A percentile compares a stretch with the other conserved stretches of the same genome.
These are phyloP conservation scores for Rhombomys opimus DNA, from an alignment of 2,113 vertebrate genomes.

Conservation along the genomic window DNA sequence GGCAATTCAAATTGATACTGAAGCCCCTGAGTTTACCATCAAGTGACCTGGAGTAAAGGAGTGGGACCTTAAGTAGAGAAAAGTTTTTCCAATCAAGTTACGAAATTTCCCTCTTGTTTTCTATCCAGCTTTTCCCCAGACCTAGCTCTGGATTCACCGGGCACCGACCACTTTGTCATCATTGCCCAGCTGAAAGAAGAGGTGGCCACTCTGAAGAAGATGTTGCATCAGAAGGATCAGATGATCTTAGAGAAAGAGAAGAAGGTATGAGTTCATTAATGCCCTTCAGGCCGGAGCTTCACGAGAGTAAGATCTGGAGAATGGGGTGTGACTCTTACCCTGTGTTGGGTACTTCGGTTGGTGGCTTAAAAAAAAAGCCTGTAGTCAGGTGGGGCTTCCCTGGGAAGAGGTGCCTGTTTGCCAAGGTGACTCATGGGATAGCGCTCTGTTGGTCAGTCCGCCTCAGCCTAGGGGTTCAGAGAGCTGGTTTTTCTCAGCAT, in stretches of 20 bases:
- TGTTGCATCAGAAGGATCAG: conserved; percentile 91
- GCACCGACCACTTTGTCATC: conserved; percentile 90
- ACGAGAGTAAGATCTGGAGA: background rate
- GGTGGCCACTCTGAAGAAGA: conserved; percentile 90
- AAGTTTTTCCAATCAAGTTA: conserved; percentile 9
- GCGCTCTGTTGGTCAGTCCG: background rate
- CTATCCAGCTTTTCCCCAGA: conserved; percentile 88
- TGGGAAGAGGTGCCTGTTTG: background rate
- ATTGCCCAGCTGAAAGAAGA: conserved; percentile 91
- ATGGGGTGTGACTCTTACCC: background rate
- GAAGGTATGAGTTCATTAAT: conserved; percentile 85
- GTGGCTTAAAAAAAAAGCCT: conserved; percentile 15
- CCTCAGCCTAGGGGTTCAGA: background rate
- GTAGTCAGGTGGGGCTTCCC: background rate
- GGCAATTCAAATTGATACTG: conserved; percentile 31
- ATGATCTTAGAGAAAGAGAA: conserved; percentile 92
- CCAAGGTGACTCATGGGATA: background rate
- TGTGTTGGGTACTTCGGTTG: background rate
- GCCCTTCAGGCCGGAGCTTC: background rate
- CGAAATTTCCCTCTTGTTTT: conserved; percentile 31
- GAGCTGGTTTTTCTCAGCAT: conserved; percentile 34
- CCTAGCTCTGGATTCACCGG: conserved; percentile 89
- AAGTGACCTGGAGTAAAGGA: background rate
- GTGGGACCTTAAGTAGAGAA: background rate
- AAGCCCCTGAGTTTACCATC: background rate